Evolutionary conservation across 2,888 invertebrate species (phyloP), one percentile per base, ranked within the genome.

Genomic region (Malthinus seriepunctatus): DNA sequence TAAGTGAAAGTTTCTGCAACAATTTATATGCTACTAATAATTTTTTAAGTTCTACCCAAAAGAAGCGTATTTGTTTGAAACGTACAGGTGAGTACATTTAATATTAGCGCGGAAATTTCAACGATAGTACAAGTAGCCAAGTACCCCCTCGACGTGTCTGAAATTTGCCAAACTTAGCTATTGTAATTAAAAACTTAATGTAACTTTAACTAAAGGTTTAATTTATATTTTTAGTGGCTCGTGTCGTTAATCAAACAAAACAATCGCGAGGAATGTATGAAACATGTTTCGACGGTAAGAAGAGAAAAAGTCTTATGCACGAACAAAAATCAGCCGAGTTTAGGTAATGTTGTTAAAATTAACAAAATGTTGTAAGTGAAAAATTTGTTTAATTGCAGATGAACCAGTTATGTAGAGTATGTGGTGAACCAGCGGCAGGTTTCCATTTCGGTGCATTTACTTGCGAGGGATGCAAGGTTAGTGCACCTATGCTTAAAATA

Each of bases 381-480:
- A 48, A 10, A 35, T 32, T 34, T 15, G 32, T 68, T 69, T 71
- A 67, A 63, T 86, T 87, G 15, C 86, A 93, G 94, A 95, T 95
- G 94, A 95, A 95, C 86, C 95, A 95, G 85, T 89, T 92, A 84
- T 95, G 95, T 83, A 93, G 93, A 84, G 95, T 95, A 72, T 95
- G 95, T 80, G 94, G 93, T 51, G 95, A 95, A 80, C 94, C 94
- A 67, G 95, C 95, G 66, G 95, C 95, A 59, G 95, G 95, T 68
- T 95, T 94, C 82, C 95, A 95, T 80, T 95, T 95, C 79, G 95
- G 95, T 53, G 95, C 95, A 54, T 95, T 95, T 81, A 95, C 95
- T 50, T 95, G 95, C 80, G 95, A 95, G 83, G 95, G 95, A 71
- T 95, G 95, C 83, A 95, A 95, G 91, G 95, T 95, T 83, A 84